phyloP scores from a whole-genome alignment of 2,888 invertebrate species.

The Ashinkailepas kermadecensis region DNA sequence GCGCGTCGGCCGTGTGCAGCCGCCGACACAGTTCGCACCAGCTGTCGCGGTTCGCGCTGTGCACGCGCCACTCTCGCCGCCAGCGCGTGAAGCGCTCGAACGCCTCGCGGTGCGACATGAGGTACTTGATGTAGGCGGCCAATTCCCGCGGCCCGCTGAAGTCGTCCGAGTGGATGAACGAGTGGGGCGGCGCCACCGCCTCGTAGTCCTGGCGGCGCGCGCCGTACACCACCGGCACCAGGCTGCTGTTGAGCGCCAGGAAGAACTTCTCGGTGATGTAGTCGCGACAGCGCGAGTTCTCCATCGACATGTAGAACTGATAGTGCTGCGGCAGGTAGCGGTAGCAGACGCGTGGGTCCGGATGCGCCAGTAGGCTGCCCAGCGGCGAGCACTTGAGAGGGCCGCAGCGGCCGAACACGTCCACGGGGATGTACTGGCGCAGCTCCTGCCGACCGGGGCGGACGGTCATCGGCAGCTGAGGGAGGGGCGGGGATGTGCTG shows the following conservation, averaged over 20 bases:
- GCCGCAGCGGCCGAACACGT: not conserved
- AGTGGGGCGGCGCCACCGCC: slow-evolving; percentile 21
- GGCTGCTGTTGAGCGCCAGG: slow-evolving; percentile 14
- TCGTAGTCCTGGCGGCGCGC: slow-evolving; percentile 17
- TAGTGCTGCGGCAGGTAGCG: not conserved
- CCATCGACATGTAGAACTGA: slow-evolving; percentile 9
- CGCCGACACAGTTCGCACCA: not conserved
- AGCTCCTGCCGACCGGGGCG: too few relatives aligned
- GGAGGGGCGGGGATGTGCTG: too few relatives aligned
- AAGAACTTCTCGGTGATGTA: slow-evolving; percentile 23
- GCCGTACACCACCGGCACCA: slow-evolving; percentile 26
- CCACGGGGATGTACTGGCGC: not conserved
- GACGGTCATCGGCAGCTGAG: too few relatives aligned
- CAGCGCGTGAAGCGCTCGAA: not conserved
- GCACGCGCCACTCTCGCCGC: not conserved
- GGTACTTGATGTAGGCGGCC: slow-evolving; percentile 20
- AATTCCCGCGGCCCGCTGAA: slow-evolving; percentile 20
- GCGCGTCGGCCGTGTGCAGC: not conserved
- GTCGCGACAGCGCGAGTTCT: slow-evolving; percentile 15
- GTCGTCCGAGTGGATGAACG: slow-evolving; percentile 26
- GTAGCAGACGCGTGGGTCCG: not conserved
- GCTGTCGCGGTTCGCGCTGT: not conserved
- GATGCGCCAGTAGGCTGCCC: not conserved
- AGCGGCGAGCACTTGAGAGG: not conserved
- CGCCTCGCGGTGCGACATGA: not conserved